Evolutionary conservation across 2,888 invertebrate species (phyloP).

Genomic region (Polymixis lichenea): DNA sequence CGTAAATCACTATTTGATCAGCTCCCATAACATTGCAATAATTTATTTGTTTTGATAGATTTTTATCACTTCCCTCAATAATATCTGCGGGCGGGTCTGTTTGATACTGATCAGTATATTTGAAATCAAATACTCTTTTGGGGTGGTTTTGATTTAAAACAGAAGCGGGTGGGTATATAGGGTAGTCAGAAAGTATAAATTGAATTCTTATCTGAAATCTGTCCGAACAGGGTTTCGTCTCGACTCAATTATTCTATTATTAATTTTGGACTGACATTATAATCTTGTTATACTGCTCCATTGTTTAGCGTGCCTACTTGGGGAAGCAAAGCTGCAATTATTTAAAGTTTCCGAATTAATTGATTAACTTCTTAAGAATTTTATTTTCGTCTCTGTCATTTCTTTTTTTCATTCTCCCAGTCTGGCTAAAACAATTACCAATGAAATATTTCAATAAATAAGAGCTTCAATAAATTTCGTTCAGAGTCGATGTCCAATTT

Average conservation of each 20-base stretch:
- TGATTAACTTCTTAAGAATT: neutral
- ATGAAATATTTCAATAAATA: neutral
- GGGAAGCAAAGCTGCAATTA: neutral
- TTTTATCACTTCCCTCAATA: constrained; percentile 78
- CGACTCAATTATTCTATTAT: constrained; percentile 68
- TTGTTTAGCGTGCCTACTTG: constrained; percentile 30
- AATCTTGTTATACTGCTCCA: constrained; percentile 52
- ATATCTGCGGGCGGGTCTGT: constrained; percentile 72
- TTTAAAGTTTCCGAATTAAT: neutral
- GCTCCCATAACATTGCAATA: constrained; percentile 72
- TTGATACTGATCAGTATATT: constrained; percentile 71
- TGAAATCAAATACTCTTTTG: constrained; percentile 68
- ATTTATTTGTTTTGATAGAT: constrained; percentile 80
- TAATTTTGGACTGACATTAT: constrained; percentile 59
- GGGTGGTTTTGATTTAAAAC: constrained; percentile 84
- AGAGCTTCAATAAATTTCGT: neutral
- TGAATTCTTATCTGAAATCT: constrained; percentile 84
- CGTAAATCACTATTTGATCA: constrained; percentile 73
- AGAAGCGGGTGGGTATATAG: constrained; percentile 78
- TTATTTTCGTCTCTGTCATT: neutral
- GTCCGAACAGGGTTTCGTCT: constrained; percentile 68
- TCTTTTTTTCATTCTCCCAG: neutral
- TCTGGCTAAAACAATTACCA: neutral
- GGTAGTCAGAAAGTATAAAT: constrained; percentile 81
- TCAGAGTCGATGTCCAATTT: neutral